Evolutionary conservation across 92 coral and sea anemone species (phyloP).

Genomic region (Nematostella vectensis): DNA sequence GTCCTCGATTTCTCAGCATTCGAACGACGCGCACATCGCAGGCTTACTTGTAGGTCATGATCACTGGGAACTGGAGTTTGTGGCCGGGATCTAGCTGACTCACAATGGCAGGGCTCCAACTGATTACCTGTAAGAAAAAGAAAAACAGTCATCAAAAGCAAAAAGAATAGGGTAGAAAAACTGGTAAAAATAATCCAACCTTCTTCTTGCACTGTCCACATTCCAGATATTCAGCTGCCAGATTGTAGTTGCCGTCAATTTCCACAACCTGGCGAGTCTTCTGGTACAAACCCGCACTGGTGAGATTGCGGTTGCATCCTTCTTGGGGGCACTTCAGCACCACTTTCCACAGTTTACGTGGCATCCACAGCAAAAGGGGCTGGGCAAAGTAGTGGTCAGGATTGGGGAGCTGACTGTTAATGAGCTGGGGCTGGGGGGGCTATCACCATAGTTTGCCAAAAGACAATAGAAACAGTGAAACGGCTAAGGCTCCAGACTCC

Average conservation of each 20-base stretch:
- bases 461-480: too few species aligned
- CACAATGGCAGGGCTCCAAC: too few species aligned
- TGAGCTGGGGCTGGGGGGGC: conserved; percentile 33
- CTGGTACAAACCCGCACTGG: conserved; percentile 28
- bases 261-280: conserved; percentile 34
- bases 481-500: too few species aligned
- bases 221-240: conserved; percentile 45
- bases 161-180: too few species aligned
- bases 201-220: conserved; percentile 27
- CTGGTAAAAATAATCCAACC: too few species aligned
- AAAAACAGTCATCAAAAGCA: too few species aligned
- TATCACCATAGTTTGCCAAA: conserved; percentile 35
- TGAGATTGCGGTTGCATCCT: conserved; percentile 5
- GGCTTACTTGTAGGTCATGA: too few species aligned
- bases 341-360: conserved; percentile 49
- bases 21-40: too few species aligned
- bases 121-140: too few species aligned
- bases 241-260: conserved; percentile 36
- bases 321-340: conserved; percentile 13
- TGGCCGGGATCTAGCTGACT: too few species aligned
- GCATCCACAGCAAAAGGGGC: conserved; percentile 51
- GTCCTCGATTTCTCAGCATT: too few species aligned
- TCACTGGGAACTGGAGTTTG: too few species aligned
- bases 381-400: conserved; percentile 31
- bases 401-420: conserved; percentile 14